phyloP scores from a whole-genome alignment of 2,113 vertebrate genomes.

The Malurus melanocephalus region DNA sequence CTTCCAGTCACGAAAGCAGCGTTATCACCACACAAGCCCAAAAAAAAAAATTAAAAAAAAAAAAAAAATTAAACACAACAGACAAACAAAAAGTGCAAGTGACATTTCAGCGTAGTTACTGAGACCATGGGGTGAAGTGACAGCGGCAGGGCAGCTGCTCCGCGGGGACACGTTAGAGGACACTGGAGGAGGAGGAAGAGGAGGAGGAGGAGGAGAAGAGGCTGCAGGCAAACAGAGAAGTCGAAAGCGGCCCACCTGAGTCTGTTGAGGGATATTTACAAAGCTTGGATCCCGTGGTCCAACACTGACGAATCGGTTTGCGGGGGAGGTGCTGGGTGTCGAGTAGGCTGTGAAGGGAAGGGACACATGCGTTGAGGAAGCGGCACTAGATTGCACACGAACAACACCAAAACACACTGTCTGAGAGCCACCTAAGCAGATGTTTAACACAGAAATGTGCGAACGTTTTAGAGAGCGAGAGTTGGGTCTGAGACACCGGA shows the following conservation, averaged over 20 bases:
- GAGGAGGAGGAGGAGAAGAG: constrained; percentile 54
- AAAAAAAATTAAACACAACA: constrained; percentile 16
- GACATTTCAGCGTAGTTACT: constrained; percentile 57
- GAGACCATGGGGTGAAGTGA: constrained; percentile 61
- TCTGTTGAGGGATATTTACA: constrained; percentile 99
- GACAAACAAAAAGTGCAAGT: constrained; percentile 59
- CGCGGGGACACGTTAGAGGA: constrained; percentile 61
- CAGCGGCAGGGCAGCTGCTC: constrained; percentile 54
- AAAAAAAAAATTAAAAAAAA: neutral
- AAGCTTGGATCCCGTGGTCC: constrained; percentile 98
- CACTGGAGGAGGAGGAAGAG: constrained; percentile 47
- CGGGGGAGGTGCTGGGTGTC: constrained; percentile 97
- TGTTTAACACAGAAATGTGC: constrained; percentile 73
- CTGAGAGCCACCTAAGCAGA: constrained; percentile 72
- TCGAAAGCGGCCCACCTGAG: constrained; percentile 90
- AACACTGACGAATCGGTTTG: constrained; percentile 98
- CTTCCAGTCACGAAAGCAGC: constrained; percentile 6
- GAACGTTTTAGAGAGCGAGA: constrained; percentile 69
- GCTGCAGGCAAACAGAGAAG: constrained; percentile 77
- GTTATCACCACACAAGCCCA: constrained; percentile 24
- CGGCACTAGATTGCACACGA: constrained; percentile 78
- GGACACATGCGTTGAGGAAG: constrained; percentile 83
- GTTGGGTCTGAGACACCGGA: constrained; percentile 53
- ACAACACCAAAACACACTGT: constrained; percentile 79
- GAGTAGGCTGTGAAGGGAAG: constrained; percentile 91